phyloP scores from a whole-genome alignment of 2,797 vertebrate genomes.

The Cyprinodon diabolis region DNA sequence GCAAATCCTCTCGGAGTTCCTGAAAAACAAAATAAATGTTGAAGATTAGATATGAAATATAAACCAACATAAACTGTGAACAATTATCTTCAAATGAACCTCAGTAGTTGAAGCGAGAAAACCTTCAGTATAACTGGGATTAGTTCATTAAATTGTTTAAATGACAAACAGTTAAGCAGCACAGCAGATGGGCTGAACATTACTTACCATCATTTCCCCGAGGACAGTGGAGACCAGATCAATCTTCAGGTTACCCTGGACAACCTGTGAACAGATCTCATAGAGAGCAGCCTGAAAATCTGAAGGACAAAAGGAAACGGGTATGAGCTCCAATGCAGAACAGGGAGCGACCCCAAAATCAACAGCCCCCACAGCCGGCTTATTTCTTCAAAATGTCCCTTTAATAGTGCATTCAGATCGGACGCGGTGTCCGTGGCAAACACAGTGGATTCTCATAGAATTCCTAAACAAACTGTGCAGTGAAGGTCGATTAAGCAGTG shows the following conservation, averaged over 20 bases:
- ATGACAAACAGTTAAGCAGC: not conserved
- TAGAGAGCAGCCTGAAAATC: slow-evolving; percentile 94
- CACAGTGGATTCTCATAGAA: too few relatives aligned
- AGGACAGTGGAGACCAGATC: slow-evolving; percentile 91
- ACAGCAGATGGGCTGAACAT: not conserved
- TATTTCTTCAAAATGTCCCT: too few relatives aligned
- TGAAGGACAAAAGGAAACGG: slow-evolving; percentile 63
- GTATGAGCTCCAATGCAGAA: not conserved
- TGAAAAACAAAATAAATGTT: slow-evolving; percentile 59
- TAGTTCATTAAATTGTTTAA: not conserved
- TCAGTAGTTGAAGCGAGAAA: not conserved
- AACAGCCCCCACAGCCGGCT: not conserved
- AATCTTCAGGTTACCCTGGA: slow-evolving; percentile 94
- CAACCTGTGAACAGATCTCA: slow-evolving; percentile 92
- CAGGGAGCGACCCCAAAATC: not conserved
- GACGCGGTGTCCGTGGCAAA: too few relatives aligned
- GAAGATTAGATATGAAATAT: not conserved
- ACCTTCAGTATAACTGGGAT: not conserved
- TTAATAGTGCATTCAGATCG: too few relatives aligned
- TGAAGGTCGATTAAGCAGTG: too few relatives aligned
- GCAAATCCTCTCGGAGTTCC: slow-evolving; percentile 95
- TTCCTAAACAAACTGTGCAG: too few relatives aligned
- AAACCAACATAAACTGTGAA: not conserved
- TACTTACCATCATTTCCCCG: slow-evolving; percentile 90
- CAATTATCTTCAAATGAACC: not conserved